phyloP scores from a whole-genome alignment of 2,888 invertebrate genomes.

The Heliconius ismenius region DNA sequence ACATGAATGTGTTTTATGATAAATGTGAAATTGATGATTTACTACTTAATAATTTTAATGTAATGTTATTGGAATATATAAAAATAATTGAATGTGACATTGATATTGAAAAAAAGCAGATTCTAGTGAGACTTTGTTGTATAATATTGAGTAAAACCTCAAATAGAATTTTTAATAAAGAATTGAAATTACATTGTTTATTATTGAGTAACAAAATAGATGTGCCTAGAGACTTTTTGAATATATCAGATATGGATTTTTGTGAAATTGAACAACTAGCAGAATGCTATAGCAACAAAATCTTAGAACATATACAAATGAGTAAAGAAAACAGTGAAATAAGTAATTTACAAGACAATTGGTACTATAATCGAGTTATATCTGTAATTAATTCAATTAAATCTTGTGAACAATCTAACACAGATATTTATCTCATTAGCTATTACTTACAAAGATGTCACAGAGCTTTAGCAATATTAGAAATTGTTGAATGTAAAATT shows the following conservation, averaged over 20 bases:
- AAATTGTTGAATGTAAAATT: constrained; percentile 50
- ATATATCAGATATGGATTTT: constrained; percentile 57
- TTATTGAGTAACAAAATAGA: constrained; percentile 55
- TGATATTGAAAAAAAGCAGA: constrained; percentile 48
- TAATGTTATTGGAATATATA: constrained; percentile 53
- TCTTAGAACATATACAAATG: constrained; percentile 51
- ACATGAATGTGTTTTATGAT: constrained; percentile 59
- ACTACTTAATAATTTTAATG: constrained; percentile 58
- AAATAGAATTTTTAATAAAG: constrained; percentile 56
- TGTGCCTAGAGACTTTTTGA: constrained; percentile 55
- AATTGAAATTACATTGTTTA: constrained; percentile 61
- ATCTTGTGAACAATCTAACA: constrained; percentile 54
- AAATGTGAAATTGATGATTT: constrained; percentile 60
- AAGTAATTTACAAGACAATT: constrained; percentile 53
- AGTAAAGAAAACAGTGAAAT: constrained; percentile 39
- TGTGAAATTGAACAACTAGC: constrained; percentile 59
- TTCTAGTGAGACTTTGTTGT: constrained; percentile 56
- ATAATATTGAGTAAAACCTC: constrained; percentile 55
- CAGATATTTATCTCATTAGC: constrained; percentile 57
- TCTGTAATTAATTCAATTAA: constrained; percentile 57
- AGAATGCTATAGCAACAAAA: constrained; percentile 56
- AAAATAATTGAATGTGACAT: constrained; percentile 47
- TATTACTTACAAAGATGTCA: constrained; percentile 60
- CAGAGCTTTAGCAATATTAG: constrained; percentile 58
- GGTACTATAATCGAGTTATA: constrained; percentile 59